Conservation (phyloP, 1,140 invertebrate genomes). For the Pachypsylla venusta region DNA sequence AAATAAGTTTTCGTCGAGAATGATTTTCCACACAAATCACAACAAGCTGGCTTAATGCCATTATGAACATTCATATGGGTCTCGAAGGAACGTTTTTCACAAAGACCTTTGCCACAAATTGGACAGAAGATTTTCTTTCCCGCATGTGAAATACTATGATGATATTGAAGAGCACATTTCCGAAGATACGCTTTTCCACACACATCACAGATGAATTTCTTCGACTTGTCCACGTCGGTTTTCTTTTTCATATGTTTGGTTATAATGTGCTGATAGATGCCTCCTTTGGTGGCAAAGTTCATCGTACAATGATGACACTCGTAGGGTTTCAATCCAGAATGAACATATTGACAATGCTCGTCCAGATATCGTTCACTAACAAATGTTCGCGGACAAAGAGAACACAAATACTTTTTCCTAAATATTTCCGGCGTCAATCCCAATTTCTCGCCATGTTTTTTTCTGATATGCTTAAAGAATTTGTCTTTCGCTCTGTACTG, state of each 20-base stretch:
- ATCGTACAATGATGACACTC: too few species aligned
- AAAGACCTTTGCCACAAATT: neutral
- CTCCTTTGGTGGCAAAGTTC: too few species aligned
- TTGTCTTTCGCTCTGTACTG: conserved; percentile 41
- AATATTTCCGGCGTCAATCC: too few species aligned
- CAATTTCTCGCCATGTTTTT: neutral
- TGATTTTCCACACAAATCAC: conserved; percentile 16
- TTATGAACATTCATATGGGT: conserved; percentile 18
- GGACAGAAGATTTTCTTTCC: neutral
- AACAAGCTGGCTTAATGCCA: conserved; percentile 18
- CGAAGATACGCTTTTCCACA: conserved; percentile 14
- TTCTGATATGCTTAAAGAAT: neutral
- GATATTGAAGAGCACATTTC: neutral
- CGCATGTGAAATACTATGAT: neutral
- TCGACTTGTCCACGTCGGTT: neutral
- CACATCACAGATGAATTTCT: conserved; percentile 10
- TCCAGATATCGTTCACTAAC: too few species aligned
- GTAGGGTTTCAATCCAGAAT: conserved; percentile 36
- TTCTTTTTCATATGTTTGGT: too few species aligned
- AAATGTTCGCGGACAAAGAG: too few species aligned
- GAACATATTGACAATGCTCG: too few species aligned
- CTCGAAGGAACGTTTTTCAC: neutral
- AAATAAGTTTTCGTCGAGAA: conserved; percentile 11
- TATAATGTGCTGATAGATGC: too few species aligned
- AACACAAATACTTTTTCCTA: too few species aligned